Conservation (phyloP, 2,797 vertebrate species). For the Coregonus suidteri region DNA sequence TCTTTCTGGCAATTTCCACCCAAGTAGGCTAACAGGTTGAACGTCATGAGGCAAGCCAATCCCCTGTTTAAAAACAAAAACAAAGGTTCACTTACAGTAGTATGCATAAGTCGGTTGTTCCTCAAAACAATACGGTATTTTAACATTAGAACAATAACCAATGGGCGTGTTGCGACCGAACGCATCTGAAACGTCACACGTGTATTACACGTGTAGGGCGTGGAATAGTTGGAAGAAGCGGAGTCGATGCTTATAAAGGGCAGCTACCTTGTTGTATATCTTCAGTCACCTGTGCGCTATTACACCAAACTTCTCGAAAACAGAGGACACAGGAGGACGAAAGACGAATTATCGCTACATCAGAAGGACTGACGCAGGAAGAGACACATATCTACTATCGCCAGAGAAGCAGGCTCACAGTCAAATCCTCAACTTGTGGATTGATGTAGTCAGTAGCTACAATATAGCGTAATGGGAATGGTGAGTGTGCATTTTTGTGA, state of each 20-base stretch:
- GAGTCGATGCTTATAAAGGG: background rate
- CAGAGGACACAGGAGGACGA: background rate
- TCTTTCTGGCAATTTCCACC: conserved; percentile 33
- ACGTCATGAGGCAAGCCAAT: background rate
- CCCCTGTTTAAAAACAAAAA: background rate
- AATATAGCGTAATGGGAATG: background rate
- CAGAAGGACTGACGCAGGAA: background rate
- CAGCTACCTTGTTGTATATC: background rate
- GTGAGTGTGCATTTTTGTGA: background rate
- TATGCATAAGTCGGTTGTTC: background rate
- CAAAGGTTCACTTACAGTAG: background rate
- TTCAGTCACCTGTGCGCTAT: background rate
- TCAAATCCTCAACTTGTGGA: background rate
- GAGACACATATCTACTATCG: background rate
- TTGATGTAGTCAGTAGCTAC: background rate
- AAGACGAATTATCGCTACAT: background rate
- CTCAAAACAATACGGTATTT: background rate
- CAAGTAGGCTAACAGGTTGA: background rate
- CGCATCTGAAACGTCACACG: conserved; percentile 35
- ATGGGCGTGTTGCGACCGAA: conserved; percentile 3
- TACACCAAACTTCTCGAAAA: background rate
- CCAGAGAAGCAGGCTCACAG: background rate
- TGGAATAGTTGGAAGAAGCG: conserved; percentile 19
- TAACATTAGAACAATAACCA: background rate
- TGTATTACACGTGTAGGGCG: conserved; percentile 55